A percentile compares a stretch with the other conserved stretches of the same genome.
These are phyloP conservation scores for Papilio dardanus DNA, from an alignment of 1,140 invertebrate genomes.

Conservation along the genomic window DNA sequence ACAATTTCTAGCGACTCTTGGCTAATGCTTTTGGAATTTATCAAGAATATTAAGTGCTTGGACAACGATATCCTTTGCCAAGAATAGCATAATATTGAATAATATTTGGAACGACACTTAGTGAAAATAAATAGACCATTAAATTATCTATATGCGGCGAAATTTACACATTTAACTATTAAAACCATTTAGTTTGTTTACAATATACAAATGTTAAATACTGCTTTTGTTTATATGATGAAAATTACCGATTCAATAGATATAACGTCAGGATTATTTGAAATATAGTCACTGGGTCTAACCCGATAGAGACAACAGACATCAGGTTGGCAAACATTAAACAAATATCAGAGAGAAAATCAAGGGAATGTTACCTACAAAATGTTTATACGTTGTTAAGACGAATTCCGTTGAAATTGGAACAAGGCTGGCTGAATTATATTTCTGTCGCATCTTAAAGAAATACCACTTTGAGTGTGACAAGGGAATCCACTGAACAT, in stretches of 20 bases:
- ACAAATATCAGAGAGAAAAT: neutral
- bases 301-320: neutral
- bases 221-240: neutral
- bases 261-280: too few species aligned
- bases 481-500: neutral
- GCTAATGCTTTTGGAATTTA: neutral
- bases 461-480: neutral
- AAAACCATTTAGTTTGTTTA: neutral
- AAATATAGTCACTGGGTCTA: neutral
- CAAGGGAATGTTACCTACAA: neutral
- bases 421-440: constrained; percentile 17
- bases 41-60: neutral
- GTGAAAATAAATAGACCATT: neutral
- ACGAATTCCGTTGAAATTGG: constrained; percentile 2
- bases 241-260: too few species aligned
- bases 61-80: neutral
- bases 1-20: neutral
- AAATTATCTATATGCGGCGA: constrained; percentile 34
- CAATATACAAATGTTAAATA: neutral
- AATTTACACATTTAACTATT: neutral
- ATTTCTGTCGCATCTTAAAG: neutral
- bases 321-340: neutral
- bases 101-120: neutral
- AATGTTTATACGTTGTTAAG: neutral
- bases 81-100: neutral